Evolutionary conservation across 2,113 vertebrate species (phyloP), one percentile per base, ranked within the genome.

Genomic region (Coryphaenoides rupestris): DNA sequence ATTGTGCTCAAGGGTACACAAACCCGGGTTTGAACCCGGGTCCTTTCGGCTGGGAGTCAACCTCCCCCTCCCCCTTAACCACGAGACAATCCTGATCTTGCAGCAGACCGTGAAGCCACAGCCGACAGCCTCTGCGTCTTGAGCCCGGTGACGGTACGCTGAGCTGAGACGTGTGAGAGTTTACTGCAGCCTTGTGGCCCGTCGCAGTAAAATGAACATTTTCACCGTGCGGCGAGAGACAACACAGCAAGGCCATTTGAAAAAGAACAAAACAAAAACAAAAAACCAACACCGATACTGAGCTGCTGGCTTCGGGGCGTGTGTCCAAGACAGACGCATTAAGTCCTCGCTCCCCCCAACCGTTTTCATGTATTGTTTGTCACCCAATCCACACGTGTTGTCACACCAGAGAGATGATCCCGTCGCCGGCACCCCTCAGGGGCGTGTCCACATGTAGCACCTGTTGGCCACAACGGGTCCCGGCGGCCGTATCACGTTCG

Each of bases 321-420:
- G 9, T 12, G 33, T 10, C 10, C 9, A 40, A 40, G 33, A 40
- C 9, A 40, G 33, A 40, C 33, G 13, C 9, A 7, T 40, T 6
- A 40, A 40, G 33, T 26, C 33, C 33, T 55, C n/a, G n/a, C n/a
- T 24, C 17, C 21, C 71, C 65, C 80, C 72, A 58, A 71, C 74
- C 65, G n/a, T 59, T 50, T 75, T 55, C 60, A 55, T 33, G 77
- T 79, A 66, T 73, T 80, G 73, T 79, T 69, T 80, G 81, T 81
- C 67, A 85, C 67, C 69, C 62, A 75, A 82, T 86, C 72, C 73
- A 76, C 72, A 58, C 73, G 70, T 62, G 66, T 68, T 79, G 33
- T 40, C 33, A 40, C 33, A 75, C 73, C 75, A 75, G 74, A 67
- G 54, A 63, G 76, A 85, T 77, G 78, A 70, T 60, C 65, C 71